Base-by-base conservation (phyloP, 2,797 vertebrate genomes). In the Melopsittacus undulatus region DNA sequence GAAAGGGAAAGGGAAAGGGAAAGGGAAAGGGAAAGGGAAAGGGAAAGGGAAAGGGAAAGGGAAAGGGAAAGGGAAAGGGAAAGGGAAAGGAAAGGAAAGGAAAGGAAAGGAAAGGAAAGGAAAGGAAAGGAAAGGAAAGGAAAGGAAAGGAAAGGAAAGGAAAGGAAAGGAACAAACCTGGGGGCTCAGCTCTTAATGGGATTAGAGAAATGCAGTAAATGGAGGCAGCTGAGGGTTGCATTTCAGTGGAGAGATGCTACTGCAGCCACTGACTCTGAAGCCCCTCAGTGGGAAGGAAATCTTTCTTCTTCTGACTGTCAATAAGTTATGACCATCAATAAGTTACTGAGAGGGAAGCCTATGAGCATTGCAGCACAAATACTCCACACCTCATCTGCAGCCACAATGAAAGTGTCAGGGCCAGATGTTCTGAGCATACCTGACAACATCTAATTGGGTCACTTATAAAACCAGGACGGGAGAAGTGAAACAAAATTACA, bases 1-100 rank as follows among this genome's bases (percentile, higher is more conserved):
- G 89, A 69, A 91, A 94, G 77, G 82, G 63, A 94, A 91, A 46
- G 34, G 34, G 40, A 87, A 81, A 94, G 74, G 64, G 97, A 92
- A 74, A n/a, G n/a, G 91, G 92, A 61, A 90, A 94, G 80, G 72
- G 87, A 89, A 69, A 91, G 94, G 77, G 82, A 63, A 94, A 91
- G 34, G 43, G 40, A 87, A n/a, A n/a, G n/a, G 87, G 89, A 69
- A 91, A 94, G 77, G 82, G 63, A 94, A 91, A 46, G 34, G 34
- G 40, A 87, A 81, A 94, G 74, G 64, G 97, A 92, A 74, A n/a
- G n/a, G 91, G 92, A 61, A 90, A 94, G 80, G 72, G 87, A 89
- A 69, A 91, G 94, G 77, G 82, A 63, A 94, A 91, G 34, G 43
- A 87, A 36, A 36, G 36, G 36, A 36, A 36, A 36, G 36, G 36